Percentiles rank a stretch among this genome's conserved stretches.
Conservation (phyloP, 2,113 vertebrate species). For the Montifringilla adamsi region DNA sequence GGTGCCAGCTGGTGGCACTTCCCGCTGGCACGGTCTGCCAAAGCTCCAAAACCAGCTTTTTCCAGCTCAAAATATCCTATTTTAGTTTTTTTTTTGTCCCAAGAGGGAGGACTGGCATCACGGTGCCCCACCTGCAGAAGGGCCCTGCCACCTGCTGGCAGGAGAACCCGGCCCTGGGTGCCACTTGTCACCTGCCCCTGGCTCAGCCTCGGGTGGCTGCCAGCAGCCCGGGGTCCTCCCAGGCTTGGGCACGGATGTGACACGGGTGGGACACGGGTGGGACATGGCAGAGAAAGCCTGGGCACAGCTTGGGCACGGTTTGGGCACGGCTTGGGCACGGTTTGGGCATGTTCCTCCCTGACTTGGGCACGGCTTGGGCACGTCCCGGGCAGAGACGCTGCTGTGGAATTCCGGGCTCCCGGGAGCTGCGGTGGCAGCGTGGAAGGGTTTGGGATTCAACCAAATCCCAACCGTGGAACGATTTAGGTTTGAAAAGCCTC, state of each 20-base stretch:
- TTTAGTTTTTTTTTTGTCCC: background rate
- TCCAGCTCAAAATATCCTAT: background rate
- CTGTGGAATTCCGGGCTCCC: background rate
- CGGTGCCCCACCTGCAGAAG: background rate
- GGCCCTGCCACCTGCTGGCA: slow-evolving; percentile 31
- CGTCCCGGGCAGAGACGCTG: background rate
- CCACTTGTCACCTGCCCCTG: background rate
- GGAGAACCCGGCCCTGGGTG: background rate
- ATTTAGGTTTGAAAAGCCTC: background rate
- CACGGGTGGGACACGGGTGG: background rate
- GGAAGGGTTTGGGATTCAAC: background rate
- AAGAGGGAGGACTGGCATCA: background rate
- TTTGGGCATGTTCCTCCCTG: background rate
- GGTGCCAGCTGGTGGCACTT: rapidly evolving
- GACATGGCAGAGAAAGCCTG: background rate
- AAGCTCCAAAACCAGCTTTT: background rate
- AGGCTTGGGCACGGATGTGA: background rate
- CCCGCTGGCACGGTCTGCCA: background rate
- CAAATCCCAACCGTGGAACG: rapidly evolving
- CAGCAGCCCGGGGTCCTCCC: rapidly evolving
- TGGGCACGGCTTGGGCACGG: background rate
- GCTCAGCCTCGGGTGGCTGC: background rate
- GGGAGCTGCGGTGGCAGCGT: rapidly evolving
- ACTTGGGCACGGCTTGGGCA: background rate
- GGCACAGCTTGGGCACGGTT: background rate